Percentiles rank a stretch among this genome's conserved stretches.
phyloP scores from a whole-genome alignment of 2,888 invertebrate species.

The Heliconius charithonia region DNA sequence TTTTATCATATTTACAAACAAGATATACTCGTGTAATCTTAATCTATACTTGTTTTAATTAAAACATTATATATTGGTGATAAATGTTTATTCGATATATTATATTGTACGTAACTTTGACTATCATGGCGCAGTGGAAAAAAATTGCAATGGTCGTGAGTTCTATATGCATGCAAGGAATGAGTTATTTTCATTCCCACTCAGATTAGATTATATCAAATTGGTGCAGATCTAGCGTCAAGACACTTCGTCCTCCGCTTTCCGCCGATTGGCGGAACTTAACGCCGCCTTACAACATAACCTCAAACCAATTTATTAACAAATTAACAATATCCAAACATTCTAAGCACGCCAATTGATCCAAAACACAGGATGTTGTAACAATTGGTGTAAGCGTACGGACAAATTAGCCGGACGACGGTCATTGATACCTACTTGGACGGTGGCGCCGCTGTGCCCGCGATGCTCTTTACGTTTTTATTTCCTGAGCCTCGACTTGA shows the following conservation, averaged over 20 bases:
- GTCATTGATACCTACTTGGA: conserved; percentile 73
- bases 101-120: neutral
- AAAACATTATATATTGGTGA: neutral
- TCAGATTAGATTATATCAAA: neutral
- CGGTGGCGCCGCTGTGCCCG: conserved; percentile 64
- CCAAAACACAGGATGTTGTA: conserved; percentile 73
- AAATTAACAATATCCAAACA: conserved; percentile 12
- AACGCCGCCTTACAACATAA: neutral
- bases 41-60: neutral
- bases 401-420: conserved; percentile 80
- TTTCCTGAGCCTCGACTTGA: conserved; percentile 39
- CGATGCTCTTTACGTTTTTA: conserved; percentile 44
- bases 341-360: conserved; percentile 50
- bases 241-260: no score
- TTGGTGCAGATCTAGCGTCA: no score
- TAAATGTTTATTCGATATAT: neutral
- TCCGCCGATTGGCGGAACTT: neutral
- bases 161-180: neutral
- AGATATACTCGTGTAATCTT: neutral
- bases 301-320: neutral
- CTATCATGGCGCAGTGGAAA: neutral
- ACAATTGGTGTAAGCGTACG: conserved; percentile 79
- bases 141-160: neutral
- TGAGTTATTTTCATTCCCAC: neutral
- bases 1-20: neutral